phyloP scores from a whole-genome alignment of 2,888 invertebrate genomes.

The Lydus trimaculatus region DNA sequence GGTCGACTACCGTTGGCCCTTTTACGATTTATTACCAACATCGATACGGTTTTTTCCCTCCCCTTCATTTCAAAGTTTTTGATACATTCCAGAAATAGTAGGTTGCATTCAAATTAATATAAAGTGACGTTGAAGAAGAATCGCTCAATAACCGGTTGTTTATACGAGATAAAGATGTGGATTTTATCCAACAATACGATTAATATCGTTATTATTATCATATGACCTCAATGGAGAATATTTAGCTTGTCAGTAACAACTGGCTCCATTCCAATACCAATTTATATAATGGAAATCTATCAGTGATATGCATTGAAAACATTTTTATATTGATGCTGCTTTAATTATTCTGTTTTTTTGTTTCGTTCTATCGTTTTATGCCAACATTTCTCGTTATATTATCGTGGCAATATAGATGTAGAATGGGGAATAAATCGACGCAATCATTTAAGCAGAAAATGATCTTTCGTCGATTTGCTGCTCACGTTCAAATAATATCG shows the following conservation, averaged over 20 bases:
- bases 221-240: background rate
- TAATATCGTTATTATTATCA: background rate
- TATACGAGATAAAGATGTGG: too few relatives aligned
- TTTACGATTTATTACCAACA: background rate
- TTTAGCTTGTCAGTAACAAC: background rate
- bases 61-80: background rate
- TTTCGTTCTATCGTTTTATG: background rate
- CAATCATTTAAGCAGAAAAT: background rate
- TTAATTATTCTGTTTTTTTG: background rate
- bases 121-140: too few relatives aligned
- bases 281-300: background rate
- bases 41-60: background rate
- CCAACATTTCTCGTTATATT: background rate
- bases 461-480: background rate
- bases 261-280: background rate
- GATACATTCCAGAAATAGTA: background rate
- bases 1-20: background rate
- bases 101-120: too few relatives aligned
- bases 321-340: background rate
- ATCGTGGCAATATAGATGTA: background rate
- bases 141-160: too few relatives aligned
- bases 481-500: conserved; percentile 3
- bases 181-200: too few relatives aligned
- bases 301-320: background rate
- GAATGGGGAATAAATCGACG: background rate